Evolutionary conservation across 1,140 invertebrate genomes (phyloP).

Genomic region (Phthorimaea operculella): DNA sequence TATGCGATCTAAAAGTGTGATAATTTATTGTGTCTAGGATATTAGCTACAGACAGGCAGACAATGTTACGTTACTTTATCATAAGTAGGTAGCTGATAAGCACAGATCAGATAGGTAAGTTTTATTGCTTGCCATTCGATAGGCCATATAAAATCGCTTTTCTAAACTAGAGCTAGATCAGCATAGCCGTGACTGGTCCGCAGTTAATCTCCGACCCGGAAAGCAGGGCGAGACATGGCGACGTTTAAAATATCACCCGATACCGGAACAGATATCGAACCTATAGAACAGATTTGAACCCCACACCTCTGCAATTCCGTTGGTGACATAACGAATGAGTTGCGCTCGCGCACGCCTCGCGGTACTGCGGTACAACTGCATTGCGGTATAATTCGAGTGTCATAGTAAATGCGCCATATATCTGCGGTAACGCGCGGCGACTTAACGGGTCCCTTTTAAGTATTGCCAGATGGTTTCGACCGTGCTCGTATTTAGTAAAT

Average conservation of each 20-base stretch:
- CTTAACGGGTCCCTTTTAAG: not conserved
- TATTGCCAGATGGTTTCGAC: no score
- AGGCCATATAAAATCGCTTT: no score
- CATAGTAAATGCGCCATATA: constrained; percentile 1
- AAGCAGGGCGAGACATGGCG: constrained; percentile 38
- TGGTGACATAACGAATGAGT: not conserved
- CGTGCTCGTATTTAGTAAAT: no score
- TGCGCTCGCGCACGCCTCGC: not conserved
- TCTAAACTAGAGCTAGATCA: constrained; percentile 8
- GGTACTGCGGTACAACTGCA: not conserved
- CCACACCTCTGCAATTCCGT: not conserved
- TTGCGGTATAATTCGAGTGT: constrained; percentile 1
- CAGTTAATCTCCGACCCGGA: constrained; percentile 39
- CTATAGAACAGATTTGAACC: not conserved
- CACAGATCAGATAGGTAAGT: no score
- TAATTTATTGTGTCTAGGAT: no score
- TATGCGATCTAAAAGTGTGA: no score
- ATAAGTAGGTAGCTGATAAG: no score
- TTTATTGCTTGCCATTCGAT: no score
- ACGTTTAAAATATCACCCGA: constrained; percentile 43
- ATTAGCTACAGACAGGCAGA: no score
- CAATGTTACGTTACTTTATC: no score
- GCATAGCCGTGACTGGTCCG: constrained; percentile 28
- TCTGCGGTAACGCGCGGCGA: not conserved
- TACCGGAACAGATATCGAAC: constrained; percentile 24